Evolutionary conservation across 1,140 invertebrate genomes (phyloP), one percentile per base, ranked within the genome.

Genomic region (Drosophila mojavensis): DNA sequence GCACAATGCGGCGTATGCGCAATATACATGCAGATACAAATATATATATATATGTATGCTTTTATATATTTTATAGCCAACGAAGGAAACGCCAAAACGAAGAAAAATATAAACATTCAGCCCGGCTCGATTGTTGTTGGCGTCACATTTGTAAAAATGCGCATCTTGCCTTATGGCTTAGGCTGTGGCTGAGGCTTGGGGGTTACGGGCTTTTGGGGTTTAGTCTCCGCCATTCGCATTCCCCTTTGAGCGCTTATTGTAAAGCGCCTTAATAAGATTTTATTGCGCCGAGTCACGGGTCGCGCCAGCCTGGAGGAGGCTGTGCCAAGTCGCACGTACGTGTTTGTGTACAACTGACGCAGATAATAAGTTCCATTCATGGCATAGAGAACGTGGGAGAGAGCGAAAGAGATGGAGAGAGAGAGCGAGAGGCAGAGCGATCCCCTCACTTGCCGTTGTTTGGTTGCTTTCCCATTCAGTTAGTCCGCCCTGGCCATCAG

Each of bases 261-360:
- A 67, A 80, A 82, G 82, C 83, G 83, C 75, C 79, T 88, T 86
- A 88, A 88, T 89, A 88, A 89, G 80, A 80, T 88, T 89, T 88
- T 88, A 89, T 83, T 75, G 83, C 77, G 73, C 69, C 65, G 69
- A 71, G 76, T 83, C 83, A 88, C 60, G 82, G 59, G 50, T 5
- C 5, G 7, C 7, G 41, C n/a, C 30, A 47, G 20, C 65, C 56
- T 60, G 11, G 54, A 24, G 36, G 63, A 36, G 36, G 28, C 61
- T 10, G 28, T 10, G 33, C 17, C 3, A 5, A 17, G 11, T 20
- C 26, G 30, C 45, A 45, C 48, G 81, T 64, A 85, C 81, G 83
- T 85, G 83, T 84, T 53, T 66, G 69, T 68, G 80, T 82, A 68
- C 73, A 79, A 76, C 73, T 83, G 77, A 61, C 56, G 76, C 84